Conservation (phyloP, 2,888 invertebrate genomes). For the Barypeithes pellucidus region DNA sequence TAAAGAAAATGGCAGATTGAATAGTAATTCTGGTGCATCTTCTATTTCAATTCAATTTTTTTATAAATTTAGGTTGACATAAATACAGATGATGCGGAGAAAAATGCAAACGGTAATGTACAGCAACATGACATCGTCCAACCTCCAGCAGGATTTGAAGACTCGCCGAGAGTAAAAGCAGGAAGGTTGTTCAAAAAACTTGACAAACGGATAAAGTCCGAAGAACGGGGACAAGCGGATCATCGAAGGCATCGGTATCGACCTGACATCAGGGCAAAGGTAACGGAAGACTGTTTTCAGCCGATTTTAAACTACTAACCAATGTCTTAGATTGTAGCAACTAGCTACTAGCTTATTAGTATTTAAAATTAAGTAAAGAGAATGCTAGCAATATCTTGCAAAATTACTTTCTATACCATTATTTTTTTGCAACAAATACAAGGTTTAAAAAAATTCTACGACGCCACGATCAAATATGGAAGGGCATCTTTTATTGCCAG, state of each 20-base stretch:
- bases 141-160: slow-evolving; percentile 91
- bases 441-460: too few relatives aligned
- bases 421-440: too few relatives aligned
- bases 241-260: slow-evolving; percentile 75
- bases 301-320: neutral
- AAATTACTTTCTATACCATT: too few relatives aligned
- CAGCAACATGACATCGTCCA: slow-evolving; percentile 81
- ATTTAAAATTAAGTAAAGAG: too few relatives aligned
- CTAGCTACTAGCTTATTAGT: too few relatives aligned
- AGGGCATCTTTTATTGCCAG: too few relatives aligned
- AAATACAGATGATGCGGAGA: slow-evolving; percentile 67
- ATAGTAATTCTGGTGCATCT: too few relatives aligned
- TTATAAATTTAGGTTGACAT: slow-evolving; percentile 67
- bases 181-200: slow-evolving; percentile 84
- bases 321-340: too few relatives aligned
- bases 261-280: slow-evolving; percentile 87
- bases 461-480: too few relatives aligned
- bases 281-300: slow-evolving; percentile 61
- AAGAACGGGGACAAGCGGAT: slow-evolving; percentile 85
- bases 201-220: slow-evolving; percentile 79
- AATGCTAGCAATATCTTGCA: too few relatives aligned
- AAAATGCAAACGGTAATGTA: slow-evolving; percentile 57
- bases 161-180: slow-evolving; percentile 77
- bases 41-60: too few relatives aligned
- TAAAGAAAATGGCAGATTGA: too few relatives aligned